phyloP scores from a whole-genome alignment of 2,113 vertebrate genomes.

The Bos javanicus region DNA sequence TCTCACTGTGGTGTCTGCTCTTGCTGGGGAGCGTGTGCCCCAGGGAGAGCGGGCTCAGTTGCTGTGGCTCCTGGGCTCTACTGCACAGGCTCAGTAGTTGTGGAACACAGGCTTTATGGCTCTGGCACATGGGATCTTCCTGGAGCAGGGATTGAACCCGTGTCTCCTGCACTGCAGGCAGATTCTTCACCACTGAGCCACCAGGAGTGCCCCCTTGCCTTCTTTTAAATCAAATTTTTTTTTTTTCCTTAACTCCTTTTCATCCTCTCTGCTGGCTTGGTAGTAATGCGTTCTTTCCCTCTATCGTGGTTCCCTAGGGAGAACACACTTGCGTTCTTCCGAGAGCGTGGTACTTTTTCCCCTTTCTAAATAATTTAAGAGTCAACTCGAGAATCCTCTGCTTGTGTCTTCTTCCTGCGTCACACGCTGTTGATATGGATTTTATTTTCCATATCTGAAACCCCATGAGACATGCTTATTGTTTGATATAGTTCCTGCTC shows the following conservation, averaged over 20 bases:
- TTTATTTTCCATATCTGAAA: not conserved
- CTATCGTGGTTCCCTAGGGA: not conserved
- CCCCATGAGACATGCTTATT: not conserved
- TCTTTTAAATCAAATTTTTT: not conserved
- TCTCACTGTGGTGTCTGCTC: not conserved
- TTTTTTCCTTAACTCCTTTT: not conserved
- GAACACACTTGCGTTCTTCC: not conserved
- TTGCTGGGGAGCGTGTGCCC: not conserved
- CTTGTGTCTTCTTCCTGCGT: not conserved
- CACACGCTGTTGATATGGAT: not conserved
- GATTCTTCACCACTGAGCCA: not conserved
- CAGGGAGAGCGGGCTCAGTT: not conserved
- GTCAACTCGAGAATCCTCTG: not conserved
- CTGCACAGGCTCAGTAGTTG: not conserved
- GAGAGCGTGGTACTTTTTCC: not conserved
- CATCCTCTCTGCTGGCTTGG: not conserved
- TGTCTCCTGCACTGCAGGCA: not conserved
- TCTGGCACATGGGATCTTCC: not conserved
- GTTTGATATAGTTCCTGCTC: not conserved
- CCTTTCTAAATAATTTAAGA: not conserved
- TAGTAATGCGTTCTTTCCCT: too few species aligned
- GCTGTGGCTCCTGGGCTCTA: not conserved
- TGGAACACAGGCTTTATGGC: not conserved
- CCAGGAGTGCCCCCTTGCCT: not conserved
- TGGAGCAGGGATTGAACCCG: not conserved